These are phyloP conservation scores for Solenodon paradoxus DNA, from an alignment of 2,113 vertebrate genomes.

Conservation along the genomic window DNA sequence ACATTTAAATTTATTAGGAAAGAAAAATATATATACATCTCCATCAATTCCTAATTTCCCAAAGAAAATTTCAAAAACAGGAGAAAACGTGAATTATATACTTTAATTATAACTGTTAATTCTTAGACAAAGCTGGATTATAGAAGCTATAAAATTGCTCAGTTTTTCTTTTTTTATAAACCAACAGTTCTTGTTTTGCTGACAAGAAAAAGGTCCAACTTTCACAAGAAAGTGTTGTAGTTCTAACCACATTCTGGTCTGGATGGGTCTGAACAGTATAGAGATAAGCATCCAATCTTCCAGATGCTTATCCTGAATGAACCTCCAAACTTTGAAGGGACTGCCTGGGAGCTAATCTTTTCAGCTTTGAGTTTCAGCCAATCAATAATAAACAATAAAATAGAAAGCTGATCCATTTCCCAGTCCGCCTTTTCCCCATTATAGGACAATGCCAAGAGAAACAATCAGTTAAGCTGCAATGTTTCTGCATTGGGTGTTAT, in stretches of 20 bases:
- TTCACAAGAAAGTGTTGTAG: conserved; percentile 46
- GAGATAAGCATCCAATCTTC: conserved; percentile 50
- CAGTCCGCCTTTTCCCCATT: not conserved
- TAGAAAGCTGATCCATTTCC: not conserved
- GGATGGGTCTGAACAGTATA: not conserved
- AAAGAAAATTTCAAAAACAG: not conserved
- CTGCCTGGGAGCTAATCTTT: conserved; percentile 42
- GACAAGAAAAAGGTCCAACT: conserved; percentile 39
- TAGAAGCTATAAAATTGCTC: conserved; percentile 15
- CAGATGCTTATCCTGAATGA: conserved; percentile 61
- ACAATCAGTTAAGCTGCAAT: not conserved
- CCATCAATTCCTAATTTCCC: not conserved
- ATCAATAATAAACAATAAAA: conserved; percentile 22
- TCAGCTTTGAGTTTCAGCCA: not conserved
- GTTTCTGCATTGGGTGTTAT: not conserved
- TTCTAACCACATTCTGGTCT: conserved; percentile 50
- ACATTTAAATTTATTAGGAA: conserved; percentile 35
- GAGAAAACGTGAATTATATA: not conserved
- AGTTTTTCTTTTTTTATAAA: not conserved
- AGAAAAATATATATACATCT: not conserved
- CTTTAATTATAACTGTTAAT: conserved; percentile 25
- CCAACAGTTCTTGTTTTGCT: conserved; percentile 28
- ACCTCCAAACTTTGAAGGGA: conserved; percentile 48
- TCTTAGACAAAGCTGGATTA: conserved; percentile 5
- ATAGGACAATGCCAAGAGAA: not conserved